Percentiles rank a stretch among this genome's conserved stretches.
These are phyloP conservation scores for Chrysomela aeneicollis DNA, from an alignment of 2,888 invertebrate species.

Conservation along the genomic window DNA sequence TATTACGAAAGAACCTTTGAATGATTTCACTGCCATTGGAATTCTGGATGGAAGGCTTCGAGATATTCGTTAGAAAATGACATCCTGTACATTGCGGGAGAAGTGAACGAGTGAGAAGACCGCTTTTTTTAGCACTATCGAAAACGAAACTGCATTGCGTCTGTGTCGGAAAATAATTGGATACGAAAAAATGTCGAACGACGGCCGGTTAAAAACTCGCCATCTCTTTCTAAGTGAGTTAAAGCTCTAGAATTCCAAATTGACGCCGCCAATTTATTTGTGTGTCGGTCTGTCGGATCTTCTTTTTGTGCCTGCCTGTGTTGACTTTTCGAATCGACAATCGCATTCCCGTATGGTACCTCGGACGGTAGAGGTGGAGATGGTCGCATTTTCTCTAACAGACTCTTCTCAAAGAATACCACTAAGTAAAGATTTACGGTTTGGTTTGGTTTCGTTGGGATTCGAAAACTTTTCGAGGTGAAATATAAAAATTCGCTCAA, in stretches of 20 bases:
- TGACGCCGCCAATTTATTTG: constrained; percentile 54
- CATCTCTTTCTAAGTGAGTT: constrained; percentile 51
- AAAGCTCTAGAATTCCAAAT: constrained; percentile 57
- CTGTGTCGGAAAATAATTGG: constrained; percentile 59
- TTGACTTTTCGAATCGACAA: constrained; percentile 37
- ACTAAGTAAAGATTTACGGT: not conserved
- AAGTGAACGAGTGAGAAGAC: constrained; percentile 54
- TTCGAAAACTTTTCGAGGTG: not conserved
- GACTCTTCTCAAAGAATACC: not conserved
- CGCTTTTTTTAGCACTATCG: constrained; percentile 50
- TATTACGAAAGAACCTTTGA: too few species aligned
- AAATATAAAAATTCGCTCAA: too few species aligned
- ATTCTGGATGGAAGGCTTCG: too few species aligned
- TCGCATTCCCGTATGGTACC: constrained; percentile 42
- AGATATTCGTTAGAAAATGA: not conserved
- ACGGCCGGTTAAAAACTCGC: constrained; percentile 52
- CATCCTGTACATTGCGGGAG: constrained; percentile 27
- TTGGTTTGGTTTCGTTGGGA: not conserved
- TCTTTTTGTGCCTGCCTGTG: constrained; percentile 35
- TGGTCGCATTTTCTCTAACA: constrained; percentile 3
- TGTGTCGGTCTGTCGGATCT: constrained; percentile 39
- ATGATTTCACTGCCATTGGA: too few species aligned
- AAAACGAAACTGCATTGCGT: constrained; percentile 54
- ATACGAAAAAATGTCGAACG: constrained; percentile 56
- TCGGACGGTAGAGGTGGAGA: constrained; percentile 6